Percentiles rank a stretch among this genome's conserved stretches.
Conservation (phyloP, 2,113 vertebrate species). For the Dromas ardeola region DNA sequence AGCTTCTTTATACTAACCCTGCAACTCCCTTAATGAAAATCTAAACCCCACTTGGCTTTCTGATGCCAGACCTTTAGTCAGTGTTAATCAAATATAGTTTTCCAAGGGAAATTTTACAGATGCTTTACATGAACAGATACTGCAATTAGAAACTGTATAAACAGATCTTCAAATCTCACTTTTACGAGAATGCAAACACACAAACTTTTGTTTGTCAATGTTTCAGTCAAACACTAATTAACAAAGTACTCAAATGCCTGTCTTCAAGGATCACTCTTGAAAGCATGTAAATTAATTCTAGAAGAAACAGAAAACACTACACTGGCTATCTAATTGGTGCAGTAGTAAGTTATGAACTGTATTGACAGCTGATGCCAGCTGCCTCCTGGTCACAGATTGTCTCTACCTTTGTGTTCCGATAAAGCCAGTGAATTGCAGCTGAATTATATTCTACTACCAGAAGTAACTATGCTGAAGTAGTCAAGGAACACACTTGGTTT, state of each 20-base stretch:
- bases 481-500: neutral
- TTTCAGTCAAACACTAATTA: neutral
- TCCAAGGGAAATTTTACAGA: neutral
- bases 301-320: neutral
- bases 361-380: neutral
- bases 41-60: neutral
- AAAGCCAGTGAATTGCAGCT: neutral
- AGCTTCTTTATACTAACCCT: neutral
- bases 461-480: neutral
- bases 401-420: accelerated
- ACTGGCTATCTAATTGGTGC: neutral
- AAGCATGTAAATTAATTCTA: neutral
- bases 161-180: neutral
- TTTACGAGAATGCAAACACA: neutral
- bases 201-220: neutral
- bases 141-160: neutral
- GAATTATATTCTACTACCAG: neutral
- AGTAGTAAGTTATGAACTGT: neutral
- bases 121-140: neutral
- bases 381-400: neutral
- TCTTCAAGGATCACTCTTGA: neutral
- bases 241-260: neutral
- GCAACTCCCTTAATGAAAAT: neutral
- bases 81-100: neutral
- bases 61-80: neutral